These are phyloP conservation scores for Epistrophella euchroma DNA, from an alignment of 2,888 invertebrate genomes.

Conservation along the genomic window DNA sequence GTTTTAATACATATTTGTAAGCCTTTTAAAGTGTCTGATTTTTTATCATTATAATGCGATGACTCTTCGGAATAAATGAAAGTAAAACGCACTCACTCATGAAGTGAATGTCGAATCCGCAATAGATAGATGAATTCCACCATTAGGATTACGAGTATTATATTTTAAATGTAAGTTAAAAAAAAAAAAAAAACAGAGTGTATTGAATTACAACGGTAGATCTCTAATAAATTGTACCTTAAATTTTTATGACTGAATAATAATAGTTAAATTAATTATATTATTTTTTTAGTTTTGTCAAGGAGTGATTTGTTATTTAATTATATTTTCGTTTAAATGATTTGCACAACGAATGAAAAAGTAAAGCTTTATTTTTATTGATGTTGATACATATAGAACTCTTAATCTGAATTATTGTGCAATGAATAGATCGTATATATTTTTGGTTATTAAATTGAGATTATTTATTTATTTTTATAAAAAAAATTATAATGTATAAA, in stretches of 20 bases:
- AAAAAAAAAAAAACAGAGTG: slow-evolving; percentile 31
- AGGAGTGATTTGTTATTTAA: slow-evolving; percentile 8
- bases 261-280: slow-evolving; percentile 27
- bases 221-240: slow-evolving; percentile 73
- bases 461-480: slow-evolving; percentile 64
- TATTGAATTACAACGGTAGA: slow-evolving; percentile 60
- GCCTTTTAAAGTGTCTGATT: no score
- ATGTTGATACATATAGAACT: slow-evolving; percentile 16
- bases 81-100: background rate
- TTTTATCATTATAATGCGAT: no score
- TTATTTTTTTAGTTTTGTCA: slow-evolving; percentile 15
- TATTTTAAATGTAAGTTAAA: slow-evolving; percentile 35
- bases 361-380: slow-evolving; percentile 54
- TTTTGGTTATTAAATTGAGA: slow-evolving; percentile 62
- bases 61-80: background rate
- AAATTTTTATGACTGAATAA: slow-evolving; percentile 65
- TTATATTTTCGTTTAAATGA: slow-evolving; percentile 21
- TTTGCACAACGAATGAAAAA: slow-evolving; percentile 69
- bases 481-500: slow-evolving; percentile 46
- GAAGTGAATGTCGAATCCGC: background rate
- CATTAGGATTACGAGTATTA: slow-evolving; percentile 13
- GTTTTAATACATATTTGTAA: no score
- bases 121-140: background rate
- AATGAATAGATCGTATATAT: slow-evolving; percentile 35
- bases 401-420: slow-evolving; percentile 42